Percentiles rank a stretch among this genome's conserved stretches.
Conservation (phyloP, 2,797 vertebrate species). For the Amphiprion clarkii region DNA sequence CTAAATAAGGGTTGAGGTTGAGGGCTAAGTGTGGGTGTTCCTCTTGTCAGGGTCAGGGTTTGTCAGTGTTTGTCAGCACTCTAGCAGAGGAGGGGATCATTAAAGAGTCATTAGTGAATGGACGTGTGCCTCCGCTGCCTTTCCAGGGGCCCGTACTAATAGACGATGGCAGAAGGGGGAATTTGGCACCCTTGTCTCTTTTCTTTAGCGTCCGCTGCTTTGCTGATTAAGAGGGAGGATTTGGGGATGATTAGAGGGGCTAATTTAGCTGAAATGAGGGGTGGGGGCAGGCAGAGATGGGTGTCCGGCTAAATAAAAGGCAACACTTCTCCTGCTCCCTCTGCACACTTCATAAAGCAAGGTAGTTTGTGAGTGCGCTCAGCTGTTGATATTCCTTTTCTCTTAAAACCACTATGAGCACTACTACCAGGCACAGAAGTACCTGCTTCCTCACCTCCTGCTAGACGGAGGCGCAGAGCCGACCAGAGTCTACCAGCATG, state of each 20-base stretch:
- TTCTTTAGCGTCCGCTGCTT: slow-evolving; percentile 51
- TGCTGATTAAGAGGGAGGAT: slow-evolving; percentile 66
- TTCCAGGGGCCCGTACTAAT: slow-evolving; percentile 59
- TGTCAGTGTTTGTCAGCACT: slow-evolving; percentile 74
- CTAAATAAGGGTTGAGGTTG: slow-evolving; percentile 64
- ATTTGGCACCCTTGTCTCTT: slow-evolving; percentile 56
- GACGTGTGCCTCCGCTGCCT: slow-evolving; percentile 64
- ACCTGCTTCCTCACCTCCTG: slow-evolving; percentile 52
- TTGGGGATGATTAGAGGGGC: slow-evolving; percentile 61
- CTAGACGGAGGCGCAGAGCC: slow-evolving; percentile 43
- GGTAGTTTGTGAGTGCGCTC: slow-evolving; percentile 36
- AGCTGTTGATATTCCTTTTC: slow-evolving; percentile 55
- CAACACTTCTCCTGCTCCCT: slow-evolving; percentile 30
- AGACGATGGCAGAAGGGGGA: slow-evolving; percentile 56
- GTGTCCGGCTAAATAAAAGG: slow-evolving; percentile 50
- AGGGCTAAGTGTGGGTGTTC: slow-evolving; percentile 72
- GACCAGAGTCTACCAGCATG: slow-evolving; percentile 56
- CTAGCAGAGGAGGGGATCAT: slow-evolving; percentile 70
- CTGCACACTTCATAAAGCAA: slow-evolving; percentile 27
- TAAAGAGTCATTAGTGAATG: slow-evolving; percentile 81
- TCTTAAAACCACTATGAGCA: slow-evolving; percentile 40
- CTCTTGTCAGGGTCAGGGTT: slow-evolving; percentile 75
- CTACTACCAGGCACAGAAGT: slow-evolving; percentile 29
- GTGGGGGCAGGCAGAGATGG: slow-evolving; percentile 3
- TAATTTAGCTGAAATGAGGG: slow-evolving; percentile 57